phyloP scores from a whole-genome alignment of 2,113 vertebrate species.

The Triplophysa rosa region DNA sequence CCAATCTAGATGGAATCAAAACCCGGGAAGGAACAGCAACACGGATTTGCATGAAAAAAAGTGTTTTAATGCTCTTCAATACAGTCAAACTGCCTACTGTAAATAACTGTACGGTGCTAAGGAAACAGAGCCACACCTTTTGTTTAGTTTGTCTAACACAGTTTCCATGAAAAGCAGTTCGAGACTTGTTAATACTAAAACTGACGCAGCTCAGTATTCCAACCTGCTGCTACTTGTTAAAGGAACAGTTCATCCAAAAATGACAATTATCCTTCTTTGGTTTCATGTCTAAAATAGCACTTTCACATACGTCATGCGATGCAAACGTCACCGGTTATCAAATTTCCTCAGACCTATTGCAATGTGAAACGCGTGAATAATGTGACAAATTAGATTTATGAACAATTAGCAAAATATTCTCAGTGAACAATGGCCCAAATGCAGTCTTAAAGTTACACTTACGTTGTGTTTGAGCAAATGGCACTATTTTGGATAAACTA shows the following conservation, averaged over 20 bases:
- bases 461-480: too few species aligned
- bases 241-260: background rate
- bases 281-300: background rate
- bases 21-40: background rate
- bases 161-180: conserved; percentile 4
- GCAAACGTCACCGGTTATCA: too few species aligned
- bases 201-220: background rate
- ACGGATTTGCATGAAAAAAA: background rate
- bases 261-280: background rate
- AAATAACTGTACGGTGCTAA: conserved; percentile 13
- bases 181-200: conserved; percentile 14
- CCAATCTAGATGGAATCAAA: conserved; percentile 17
- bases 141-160: conserved; percentile 23
- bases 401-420: background rate
- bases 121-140: conserved; percentile 29
- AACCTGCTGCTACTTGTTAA: background rate
- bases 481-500: background rate
- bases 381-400: background rate
- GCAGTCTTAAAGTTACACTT: too few species aligned
- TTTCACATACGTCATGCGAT: too few species aligned
- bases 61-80: background rate
- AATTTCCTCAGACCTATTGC: background rate
- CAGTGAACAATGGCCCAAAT: background rate
- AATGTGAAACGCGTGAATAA: background rate
- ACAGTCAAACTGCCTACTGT: conserved; percentile 7